Evolutionary conservation across 2,888 invertebrate genomes (phyloP).

Genomic region (Orthosia cruda): DNA sequence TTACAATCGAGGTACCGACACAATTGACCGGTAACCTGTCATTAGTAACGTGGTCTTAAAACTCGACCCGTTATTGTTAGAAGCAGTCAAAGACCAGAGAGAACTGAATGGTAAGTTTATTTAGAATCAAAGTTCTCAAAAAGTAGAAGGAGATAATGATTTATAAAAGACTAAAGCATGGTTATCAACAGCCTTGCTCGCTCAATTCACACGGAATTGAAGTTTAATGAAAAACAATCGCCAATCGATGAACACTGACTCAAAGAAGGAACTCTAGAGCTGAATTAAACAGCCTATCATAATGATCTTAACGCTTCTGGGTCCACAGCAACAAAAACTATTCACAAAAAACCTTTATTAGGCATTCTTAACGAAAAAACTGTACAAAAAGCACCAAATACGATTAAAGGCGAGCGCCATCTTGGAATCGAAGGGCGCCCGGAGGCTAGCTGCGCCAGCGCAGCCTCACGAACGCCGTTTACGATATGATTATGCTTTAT

Average conservation of each 20-base stretch:
- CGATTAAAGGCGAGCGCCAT: slow-evolving; percentile 81
- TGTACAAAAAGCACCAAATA: slow-evolving; percentile 63
- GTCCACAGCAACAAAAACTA: slow-evolving; percentile 40
- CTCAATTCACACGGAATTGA: slow-evolving; percentile 4
- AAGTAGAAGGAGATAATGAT: neutral
- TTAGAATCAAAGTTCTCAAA: neutral
- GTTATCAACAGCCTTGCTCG: neutral
- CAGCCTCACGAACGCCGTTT: slow-evolving; percentile 81
- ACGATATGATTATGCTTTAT: slow-evolving; percentile 90
- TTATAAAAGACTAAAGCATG: neutral
- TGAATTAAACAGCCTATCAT: slow-evolving; percentile 49
- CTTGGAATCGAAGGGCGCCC: slow-evolving; percentile 83
- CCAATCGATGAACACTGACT: slow-evolving; percentile 5
- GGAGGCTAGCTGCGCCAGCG: slow-evolving; percentile 76
- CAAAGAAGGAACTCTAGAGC: slow-evolving; percentile 38
- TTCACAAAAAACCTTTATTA: slow-evolving; percentile 50
- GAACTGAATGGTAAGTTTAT: neutral
- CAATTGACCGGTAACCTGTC: slow-evolving; percentile 34
- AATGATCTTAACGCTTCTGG: slow-evolving; percentile 51
- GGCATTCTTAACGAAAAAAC: slow-evolving; percentile 48
- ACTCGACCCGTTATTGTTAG: slow-evolving; percentile 29
- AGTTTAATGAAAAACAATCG: slow-evolving; percentile 14
- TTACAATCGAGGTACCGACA: slow-evolving; percentile 38
- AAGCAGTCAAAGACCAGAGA: neutral
- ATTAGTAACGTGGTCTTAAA: slow-evolving; percentile 39